phyloP scores from a whole-genome alignment of 2,797 vertebrate species.

The Rhinella marina region DNA sequence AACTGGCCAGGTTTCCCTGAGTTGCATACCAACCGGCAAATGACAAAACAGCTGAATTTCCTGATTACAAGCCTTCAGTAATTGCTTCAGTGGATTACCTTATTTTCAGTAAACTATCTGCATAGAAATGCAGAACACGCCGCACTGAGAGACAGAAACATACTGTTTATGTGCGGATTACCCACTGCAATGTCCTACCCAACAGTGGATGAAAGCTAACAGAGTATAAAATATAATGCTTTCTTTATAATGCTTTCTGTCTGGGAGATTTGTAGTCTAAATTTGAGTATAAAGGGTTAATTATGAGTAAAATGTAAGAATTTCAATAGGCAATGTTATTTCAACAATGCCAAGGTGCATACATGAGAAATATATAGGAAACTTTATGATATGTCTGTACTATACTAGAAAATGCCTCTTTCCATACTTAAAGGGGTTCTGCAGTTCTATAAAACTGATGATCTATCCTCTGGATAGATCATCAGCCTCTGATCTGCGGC shows the following conservation, averaged over 20 bases:
- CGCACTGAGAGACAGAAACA: neutral
- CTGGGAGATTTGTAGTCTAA: neutral
- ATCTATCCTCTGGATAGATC: no score
- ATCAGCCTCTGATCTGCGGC: no score
- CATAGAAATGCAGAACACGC: slow-evolving; percentile 28
- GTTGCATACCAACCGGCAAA: slow-evolving; percentile 31
- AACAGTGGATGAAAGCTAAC: neutral
- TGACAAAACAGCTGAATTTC: slow-evolving; percentile 42
- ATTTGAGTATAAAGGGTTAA: neutral
- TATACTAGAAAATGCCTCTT: no score
- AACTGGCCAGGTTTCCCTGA: neutral
- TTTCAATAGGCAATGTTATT: neutral
- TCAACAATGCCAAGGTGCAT: no score
- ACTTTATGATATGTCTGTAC: no score
- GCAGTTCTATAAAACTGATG: no score
- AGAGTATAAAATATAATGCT: neutral
- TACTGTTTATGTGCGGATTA: slow-evolving; percentile 9
- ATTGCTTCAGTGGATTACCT: slow-evolving; percentile 54
- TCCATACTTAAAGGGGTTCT: no score
- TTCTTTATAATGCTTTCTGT: neutral
- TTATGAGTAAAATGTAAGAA: neutral
- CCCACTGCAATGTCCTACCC: neutral
- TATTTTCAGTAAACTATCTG: slow-evolving; percentile 53
- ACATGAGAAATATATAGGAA: no score
- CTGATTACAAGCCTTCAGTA: slow-evolving; percentile 19